A percentile compares a stretch with the other conserved stretches of the same genome.
These are phyloP conservation scores for Echinometra lucunter DNA, from an alignment of 53 echinoderm and acorn worm genomes.

Conservation along the genomic window DNA sequence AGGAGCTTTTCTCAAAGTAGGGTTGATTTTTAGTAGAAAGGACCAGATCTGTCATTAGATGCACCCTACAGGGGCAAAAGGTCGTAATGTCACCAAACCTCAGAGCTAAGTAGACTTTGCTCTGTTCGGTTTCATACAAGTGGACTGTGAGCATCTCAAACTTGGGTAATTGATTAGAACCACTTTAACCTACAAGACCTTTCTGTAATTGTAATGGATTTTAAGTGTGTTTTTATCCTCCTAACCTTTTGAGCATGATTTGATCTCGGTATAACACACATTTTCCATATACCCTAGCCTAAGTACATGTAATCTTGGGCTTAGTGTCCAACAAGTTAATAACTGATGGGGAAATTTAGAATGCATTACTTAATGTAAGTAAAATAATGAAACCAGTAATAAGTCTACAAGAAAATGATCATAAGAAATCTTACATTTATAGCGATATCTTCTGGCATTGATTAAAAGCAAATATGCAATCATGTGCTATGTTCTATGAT, in stretches of 20 bases:
- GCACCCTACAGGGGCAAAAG: background rate
- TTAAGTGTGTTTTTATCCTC: background rate
- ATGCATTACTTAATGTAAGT: too few species aligned
- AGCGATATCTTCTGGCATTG: background rate
- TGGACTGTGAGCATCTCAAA: background rate
- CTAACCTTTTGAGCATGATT: too few species aligned
- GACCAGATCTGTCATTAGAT: constrained; percentile 18
- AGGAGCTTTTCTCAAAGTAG: background rate
- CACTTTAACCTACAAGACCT: background rate
- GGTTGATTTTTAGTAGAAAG: constrained; percentile 2
- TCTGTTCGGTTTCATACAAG: background rate
- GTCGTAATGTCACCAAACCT: constrained; percentile 10
- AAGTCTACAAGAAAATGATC: background rate
- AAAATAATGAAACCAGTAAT: background rate
- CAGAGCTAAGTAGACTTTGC: background rate
- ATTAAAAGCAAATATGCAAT: background rate
- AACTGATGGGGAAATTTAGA: too few species aligned
- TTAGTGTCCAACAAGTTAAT: too few species aligned
- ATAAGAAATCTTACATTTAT: background rate
- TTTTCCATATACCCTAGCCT: too few species aligned
- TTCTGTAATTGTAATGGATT: background rate
- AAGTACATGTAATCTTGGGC: too few species aligned
- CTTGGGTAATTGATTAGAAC: too few species aligned
- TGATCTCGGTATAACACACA: too few species aligned
- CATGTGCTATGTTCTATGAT: background rate